A percentile compares a stretch with the other conserved stretches of the same genome.
Evolutionary conservation across 2,113 vertebrate species (phyloP).

Genomic region (Thamnaconus septentrionalis): DNA sequence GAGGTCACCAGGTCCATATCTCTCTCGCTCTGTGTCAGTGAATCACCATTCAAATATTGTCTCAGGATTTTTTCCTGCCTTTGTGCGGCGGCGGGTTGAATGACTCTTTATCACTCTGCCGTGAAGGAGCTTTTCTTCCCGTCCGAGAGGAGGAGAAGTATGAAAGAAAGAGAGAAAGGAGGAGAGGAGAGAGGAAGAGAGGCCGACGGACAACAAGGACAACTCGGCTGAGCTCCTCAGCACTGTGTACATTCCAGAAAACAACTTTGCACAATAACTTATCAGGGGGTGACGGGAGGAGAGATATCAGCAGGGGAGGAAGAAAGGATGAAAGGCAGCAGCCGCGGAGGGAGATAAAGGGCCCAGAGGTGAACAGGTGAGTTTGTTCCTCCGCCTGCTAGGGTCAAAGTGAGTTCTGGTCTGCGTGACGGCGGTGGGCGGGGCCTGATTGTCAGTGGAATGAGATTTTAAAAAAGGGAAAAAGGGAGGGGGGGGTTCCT

Average conservation of each 20-base stretch:
- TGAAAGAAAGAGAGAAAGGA: no score
- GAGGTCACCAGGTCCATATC: conserved; percentile 60
- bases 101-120: conserved; percentile 60
- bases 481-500: no score
- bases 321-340: conserved; percentile 61
- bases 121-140: conserved; percentile 55
- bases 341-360: conserved; percentile 49
- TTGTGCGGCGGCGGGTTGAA: conserved; percentile 51
- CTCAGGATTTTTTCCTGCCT: conserved; percentile 60
- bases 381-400: background rate
- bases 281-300: conserved; percentile 62
- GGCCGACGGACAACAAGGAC: conserved; percentile 57
- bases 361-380: conserved; percentile 52
- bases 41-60: conserved; percentile 76
- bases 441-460: no score
- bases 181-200: conserved; percentile 33
- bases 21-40: conserved; percentile 54
- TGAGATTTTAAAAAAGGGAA: no score
- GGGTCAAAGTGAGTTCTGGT: no score
- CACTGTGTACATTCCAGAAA: conserved; percentile 69
- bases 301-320: conserved; percentile 26
- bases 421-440: no score
- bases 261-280: conserved; percentile 65
- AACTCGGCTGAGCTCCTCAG: conserved; percentile 49
- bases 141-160: conserved; percentile 22